A percentile compares a stretch with the other conserved stretches of the same genome.
Conservation (phyloP, 2,797 vertebrate species). For the Aulostomus chinensis region DNA sequence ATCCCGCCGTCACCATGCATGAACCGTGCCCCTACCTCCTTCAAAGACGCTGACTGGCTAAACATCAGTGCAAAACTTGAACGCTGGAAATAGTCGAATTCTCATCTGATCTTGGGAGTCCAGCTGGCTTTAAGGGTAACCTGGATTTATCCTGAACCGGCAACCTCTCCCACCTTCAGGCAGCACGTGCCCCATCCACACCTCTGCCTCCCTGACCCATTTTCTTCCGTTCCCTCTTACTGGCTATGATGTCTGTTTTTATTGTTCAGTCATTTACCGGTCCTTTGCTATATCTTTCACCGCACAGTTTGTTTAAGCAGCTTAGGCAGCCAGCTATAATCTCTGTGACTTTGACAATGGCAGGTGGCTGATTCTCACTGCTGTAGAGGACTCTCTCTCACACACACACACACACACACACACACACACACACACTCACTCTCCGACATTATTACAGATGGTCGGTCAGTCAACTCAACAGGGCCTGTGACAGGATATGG, state of each 20-base stretch:
- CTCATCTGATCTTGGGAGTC: no score
- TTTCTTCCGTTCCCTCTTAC: not conserved
- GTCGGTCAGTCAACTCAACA: constrained; percentile 11
- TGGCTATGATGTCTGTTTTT: not conserved
- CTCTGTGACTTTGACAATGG: constrained; percentile 48
- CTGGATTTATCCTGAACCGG: no score
- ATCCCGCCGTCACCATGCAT: no score
- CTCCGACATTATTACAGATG: constrained; percentile 32
- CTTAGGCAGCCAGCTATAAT: constrained; percentile 60
- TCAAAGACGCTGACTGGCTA: no score
- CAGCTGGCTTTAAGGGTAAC: no score
- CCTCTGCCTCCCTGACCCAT: constrained; percentile 16
- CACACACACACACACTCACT: not conserved
- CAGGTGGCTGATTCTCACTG: constrained; percentile 58
- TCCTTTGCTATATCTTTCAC: constrained; percentile 15
- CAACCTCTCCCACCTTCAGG: no score
- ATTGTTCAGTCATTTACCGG: constrained; percentile 14
- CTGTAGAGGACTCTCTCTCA: no score
- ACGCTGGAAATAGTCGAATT: no score
- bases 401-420: not conserved
- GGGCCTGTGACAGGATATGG: constrained; percentile 16
- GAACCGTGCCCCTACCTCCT: no score
- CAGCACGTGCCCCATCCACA: no score
- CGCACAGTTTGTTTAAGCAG: constrained; percentile 45
- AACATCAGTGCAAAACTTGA: no score